Percentiles rank a stretch among this genome's conserved stretches.
Evolutionary conservation across 2,888 invertebrate genomes (phyloP).

Genomic region (Pollenia amentaria): DNA sequence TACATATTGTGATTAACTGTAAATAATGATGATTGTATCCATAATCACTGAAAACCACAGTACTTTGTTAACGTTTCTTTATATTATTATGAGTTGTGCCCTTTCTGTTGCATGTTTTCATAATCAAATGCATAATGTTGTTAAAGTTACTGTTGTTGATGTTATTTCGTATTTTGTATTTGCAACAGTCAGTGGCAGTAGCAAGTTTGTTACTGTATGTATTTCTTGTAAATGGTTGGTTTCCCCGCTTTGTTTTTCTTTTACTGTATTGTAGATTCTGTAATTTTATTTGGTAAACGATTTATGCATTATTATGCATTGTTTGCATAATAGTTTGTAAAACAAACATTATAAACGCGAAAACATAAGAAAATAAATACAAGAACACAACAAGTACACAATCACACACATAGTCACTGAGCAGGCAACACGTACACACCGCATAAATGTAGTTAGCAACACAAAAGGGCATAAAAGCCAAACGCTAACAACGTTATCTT

Average conservation of each 20-base stretch:
- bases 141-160: conserved; percentile 24
- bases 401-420: neutral
- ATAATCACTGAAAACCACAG: neutral
- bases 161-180: conserved; percentile 1
- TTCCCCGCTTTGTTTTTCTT: conserved; percentile 18
- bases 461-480: neutral
- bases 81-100: neutral
- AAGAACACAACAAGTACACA: conserved; percentile 1
- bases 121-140: conserved; percentile 39
- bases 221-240: conserved; percentile 7
- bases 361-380: conserved; percentile 46
- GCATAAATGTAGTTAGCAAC: neutral
- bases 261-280: conserved; percentile 14
- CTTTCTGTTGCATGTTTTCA: conserved; percentile 21
- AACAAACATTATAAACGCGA: conserved; percentile 62
- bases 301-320: conserved; percentile 70
- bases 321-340: conserved; percentile 69
- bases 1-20: too few relatives aligned
- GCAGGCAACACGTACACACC: neutral
- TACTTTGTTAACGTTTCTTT: neutral
- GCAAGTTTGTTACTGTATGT: conserved; percentile 3
- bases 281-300: conserved; percentile 60
- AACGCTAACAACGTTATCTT: neutral
- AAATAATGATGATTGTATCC: too few relatives aligned
- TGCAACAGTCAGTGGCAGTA: neutral